Conservation (phyloP, 2,797 vertebrate genomes). For the Melanotaenia trifasciata region DNA sequence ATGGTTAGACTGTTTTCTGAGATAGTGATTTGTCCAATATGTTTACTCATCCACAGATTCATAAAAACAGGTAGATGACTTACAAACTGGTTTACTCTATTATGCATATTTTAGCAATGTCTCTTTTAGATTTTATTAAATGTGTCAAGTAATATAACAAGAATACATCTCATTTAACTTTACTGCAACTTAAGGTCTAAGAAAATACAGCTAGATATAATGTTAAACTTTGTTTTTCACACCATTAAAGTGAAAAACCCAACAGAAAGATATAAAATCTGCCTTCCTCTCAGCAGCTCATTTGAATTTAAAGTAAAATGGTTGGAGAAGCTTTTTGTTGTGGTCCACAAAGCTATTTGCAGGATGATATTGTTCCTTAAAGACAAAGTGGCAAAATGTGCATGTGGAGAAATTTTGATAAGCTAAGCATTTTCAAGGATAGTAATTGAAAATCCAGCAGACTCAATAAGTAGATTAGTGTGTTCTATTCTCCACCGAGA, state of each 20-base stretch:
- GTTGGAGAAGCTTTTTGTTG: constrained; percentile 52
- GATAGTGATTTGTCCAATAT: constrained; percentile 24
- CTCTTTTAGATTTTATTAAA: neutral
- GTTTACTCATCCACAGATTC: constrained; percentile 13
- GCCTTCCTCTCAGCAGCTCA: constrained; percentile 32
- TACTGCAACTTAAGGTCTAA: neutral
- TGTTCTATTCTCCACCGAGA: constrained; percentile 61
- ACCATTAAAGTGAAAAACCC: neutral
- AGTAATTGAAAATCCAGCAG: constrained; percentile 70
- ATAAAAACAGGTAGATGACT: constrained; percentile 24
- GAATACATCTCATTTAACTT: neutral
- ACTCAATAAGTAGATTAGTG: constrained; percentile 79
- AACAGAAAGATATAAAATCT: neutral
- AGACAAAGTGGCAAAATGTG: constrained; percentile 79
- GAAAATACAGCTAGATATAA: neutral
- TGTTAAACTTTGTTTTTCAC: neutral
- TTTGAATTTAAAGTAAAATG: constrained; percentile 64
- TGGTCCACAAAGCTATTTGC: constrained; percentile 62
- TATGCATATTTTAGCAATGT: constrained; percentile 1
- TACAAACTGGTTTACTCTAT: constrained; percentile 30
- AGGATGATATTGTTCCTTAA: constrained; percentile 75
- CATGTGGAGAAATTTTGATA: constrained; percentile 76
- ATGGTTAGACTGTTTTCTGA: constrained; percentile 7
- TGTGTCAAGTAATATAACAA: neutral
- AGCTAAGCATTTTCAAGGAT: constrained; percentile 68